Evolutionary conservation across 30 jellyfish, hydroid and myxozoan species (phyloP).

Genomic region (Hydractinia symbiolongicarpus): DNA sequence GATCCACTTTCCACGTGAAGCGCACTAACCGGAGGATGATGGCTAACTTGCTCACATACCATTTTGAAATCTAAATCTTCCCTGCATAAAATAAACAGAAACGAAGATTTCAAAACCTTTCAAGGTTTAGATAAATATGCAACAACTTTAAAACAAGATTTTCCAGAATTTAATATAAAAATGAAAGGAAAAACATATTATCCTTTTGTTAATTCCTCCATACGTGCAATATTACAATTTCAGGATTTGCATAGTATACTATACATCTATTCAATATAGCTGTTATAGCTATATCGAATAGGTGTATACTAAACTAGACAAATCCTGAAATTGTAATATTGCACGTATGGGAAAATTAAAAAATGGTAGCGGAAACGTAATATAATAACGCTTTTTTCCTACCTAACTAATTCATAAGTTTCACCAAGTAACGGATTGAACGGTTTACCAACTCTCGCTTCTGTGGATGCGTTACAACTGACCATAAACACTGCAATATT

Average conservation of each 20-base stretch:
- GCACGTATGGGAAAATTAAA: too few relatives aligned
- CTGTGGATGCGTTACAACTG: conserved; percentile 82
- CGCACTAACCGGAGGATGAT: conserved; percentile 97
- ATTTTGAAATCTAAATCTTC: conserved; percentile 68
- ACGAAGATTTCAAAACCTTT: too few relatives aligned
- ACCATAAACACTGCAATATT: conserved; percentile 70
- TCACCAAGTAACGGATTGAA: conserved; percentile 93
- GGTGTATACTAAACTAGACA: too few relatives aligned
- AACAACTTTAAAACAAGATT: too few relatives aligned
- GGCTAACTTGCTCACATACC: conserved; percentile 92
- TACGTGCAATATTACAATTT: too few relatives aligned
- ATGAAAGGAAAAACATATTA: too few relatives aligned
- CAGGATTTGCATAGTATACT: too few relatives aligned
- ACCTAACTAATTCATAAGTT: conserved; percentile 82
- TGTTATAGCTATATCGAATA: neutral
- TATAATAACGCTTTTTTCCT: neutral
- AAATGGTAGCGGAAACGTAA: neutral
- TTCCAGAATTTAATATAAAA: too few relatives aligned
- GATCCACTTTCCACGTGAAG: conserved; percentile 56
- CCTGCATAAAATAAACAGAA: conserved; percentile 22
- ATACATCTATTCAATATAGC: neutral
- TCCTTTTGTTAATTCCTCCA: too few relatives aligned
- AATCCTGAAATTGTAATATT: too few relatives aligned
- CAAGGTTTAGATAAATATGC: too few relatives aligned
- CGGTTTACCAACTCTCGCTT: conserved; percentile 83